Percentiles rank a stretch among this genome's conserved stretches.
phyloP scores from a whole-genome alignment of 37 sponge, comb jelly and placozoan species.

The Theonella swinhoei region DNA sequence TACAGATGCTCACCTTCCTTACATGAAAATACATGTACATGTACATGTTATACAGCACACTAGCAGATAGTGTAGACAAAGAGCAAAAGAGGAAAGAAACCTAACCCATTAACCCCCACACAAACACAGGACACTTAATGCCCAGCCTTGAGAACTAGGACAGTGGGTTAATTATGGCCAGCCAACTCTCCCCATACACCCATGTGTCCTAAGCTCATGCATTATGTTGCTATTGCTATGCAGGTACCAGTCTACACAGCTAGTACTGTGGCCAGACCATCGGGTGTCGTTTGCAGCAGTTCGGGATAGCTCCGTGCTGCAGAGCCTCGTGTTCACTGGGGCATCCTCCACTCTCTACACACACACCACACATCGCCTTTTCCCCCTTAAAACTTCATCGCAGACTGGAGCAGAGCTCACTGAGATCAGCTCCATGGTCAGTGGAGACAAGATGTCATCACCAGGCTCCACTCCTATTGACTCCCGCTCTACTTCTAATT shows the following conservation, averaged over 20 bases:
- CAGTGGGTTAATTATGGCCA: too few relatives aligned
- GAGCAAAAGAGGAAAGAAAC: too few relatives aligned
- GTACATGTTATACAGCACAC: too few relatives aligned
- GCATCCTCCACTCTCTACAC: conserved; percentile 40
- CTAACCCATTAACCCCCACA: too few relatives aligned
- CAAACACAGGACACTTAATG: too few relatives aligned
- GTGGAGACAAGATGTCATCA: not conserved
- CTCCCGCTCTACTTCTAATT: not conserved
- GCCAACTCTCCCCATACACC: too few relatives aligned
- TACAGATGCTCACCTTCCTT: too few relatives aligned
- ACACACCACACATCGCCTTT: conserved; percentile 49
- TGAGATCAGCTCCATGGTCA: conserved; percentile 42
- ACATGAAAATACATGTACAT: too few relatives aligned
- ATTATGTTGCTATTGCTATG: not conserved
- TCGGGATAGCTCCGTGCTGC: conserved; percentile 45
- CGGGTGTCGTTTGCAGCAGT: conserved; percentile 30
- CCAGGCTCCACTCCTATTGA: not conserved
- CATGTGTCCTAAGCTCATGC: too few relatives aligned
- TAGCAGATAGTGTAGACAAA: too few relatives aligned
- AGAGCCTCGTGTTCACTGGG: conserved; percentile 56
- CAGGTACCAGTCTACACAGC: conserved; percentile 19
- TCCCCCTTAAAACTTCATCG: conserved; percentile 31
- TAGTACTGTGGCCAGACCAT: conserved; percentile 64
- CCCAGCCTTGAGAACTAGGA: too few relatives aligned
- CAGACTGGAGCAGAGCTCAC: conserved; percentile 37